Percentiles rank a stretch among this genome's conserved stretches.
phyloP scores from a whole-genome alignment of 2,113 vertebrate genomes.

The Mirza zaza region DNA sequence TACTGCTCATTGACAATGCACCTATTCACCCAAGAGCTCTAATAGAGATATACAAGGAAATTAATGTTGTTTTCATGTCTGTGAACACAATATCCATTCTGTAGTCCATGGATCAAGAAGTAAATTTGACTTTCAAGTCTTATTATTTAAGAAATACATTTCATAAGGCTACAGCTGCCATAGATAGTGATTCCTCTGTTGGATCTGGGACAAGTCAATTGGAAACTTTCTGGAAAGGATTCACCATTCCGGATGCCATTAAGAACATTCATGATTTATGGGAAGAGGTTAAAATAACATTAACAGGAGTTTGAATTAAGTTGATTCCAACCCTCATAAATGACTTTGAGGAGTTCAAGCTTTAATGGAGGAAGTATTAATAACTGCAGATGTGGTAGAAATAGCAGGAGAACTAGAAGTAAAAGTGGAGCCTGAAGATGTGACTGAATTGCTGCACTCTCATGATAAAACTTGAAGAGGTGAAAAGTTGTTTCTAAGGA shows the following conservation, averaged over 20 bases:
- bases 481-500: neutral
- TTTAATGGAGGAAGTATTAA: neutral
- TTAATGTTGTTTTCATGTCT: neutral
- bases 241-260: neutral
- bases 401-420: neutral
- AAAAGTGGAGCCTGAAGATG: neutral
- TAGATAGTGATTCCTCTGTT: neutral
- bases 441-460: neutral
- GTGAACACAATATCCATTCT: neutral
- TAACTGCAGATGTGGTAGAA: neutral
- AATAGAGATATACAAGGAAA: neutral
- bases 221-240: neutral
- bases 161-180: neutral
- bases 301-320: neutral
- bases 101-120: neutral
- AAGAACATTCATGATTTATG: neutral
- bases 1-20: neutral
- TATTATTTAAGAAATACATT: neutral
- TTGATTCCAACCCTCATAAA: neutral
- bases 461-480: neutral
- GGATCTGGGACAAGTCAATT: neutral
- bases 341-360: neutral
- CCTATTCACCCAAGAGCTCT: neutral
- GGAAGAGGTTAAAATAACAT: neutral
- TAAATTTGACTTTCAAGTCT: neutral